Conservation (phyloP, 1,140 invertebrate genomes). For the Ladona fulva region DNA sequence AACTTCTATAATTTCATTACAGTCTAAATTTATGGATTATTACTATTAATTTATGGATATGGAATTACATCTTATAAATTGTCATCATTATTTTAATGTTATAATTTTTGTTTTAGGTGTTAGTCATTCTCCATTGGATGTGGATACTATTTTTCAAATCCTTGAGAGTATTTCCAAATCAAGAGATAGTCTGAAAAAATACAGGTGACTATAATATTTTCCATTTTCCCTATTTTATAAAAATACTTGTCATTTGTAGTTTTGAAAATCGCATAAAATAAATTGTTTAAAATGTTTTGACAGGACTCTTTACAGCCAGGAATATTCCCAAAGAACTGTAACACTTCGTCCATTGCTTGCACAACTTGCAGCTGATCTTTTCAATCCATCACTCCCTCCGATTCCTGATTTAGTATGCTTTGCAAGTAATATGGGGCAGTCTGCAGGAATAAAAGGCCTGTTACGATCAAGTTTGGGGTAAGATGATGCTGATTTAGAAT, state of each 20-base stretch:
- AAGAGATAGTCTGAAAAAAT: neutral
- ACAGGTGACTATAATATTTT: neutral
- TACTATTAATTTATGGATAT: too few species aligned
- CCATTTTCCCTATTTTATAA: neutral
- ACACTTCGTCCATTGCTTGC: neutral
- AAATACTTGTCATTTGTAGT: neutral
- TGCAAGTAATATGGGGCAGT: neutral
- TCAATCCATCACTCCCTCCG: neutral
- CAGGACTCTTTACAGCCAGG: neutral
- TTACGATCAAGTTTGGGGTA: neutral
- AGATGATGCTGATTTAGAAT: neutral
- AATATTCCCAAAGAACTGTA: neutral
- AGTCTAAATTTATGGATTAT: too few species aligned
- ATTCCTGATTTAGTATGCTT: neutral
- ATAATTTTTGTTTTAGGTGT: too few species aligned
- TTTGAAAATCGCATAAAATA: neutral
- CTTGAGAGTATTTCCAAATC: neutral
- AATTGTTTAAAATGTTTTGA: neutral
- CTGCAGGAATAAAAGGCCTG: neutral
- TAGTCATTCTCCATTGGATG: neutral
- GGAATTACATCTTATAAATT: too few species aligned
- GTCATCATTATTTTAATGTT: too few species aligned
- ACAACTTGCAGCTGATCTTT: neutral
- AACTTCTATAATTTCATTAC: too few species aligned
- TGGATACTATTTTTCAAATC: neutral